Evolutionary conservation across 2,888 invertebrate species (phyloP), one percentile per base, ranked within the genome.

Genomic region (Zootermopsis nevadensis): DNA sequence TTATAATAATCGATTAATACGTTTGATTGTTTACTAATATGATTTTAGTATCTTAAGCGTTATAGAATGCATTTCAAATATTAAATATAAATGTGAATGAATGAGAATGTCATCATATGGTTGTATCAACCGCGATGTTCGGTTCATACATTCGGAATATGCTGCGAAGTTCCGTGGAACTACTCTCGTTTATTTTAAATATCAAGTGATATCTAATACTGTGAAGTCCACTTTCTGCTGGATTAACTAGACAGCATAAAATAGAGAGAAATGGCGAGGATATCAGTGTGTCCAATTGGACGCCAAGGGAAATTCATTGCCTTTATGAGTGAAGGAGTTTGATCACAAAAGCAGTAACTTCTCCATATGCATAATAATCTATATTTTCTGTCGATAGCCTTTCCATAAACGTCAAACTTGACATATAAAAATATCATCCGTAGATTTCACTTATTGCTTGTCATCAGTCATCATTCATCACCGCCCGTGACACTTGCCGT

Each of bases 381-480:
- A 35, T 72, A 35, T 69, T 69, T 30, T 69, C 67, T 69, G 69
- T 69, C 69, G 31, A 69, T 69, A 33, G 69, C 69, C 69, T 33
- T 33, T 33, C 69, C 10, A 69, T 69, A 69, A 69, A 69, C 69
- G 33, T 69, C 69, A 69, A 31, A 33, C 69, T 15, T 69, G 69
- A 33, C 31, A 69, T 33, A 69, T 69, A 69, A 69, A 69, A 69
- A 69, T 33, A 69, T 33, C 31, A 69, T 31, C 31, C 69, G 69
- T 69, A 69, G 69, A 69, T 69, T 69, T 69, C 69, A 69, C 69
- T 69, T 69, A 69, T 69, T 69, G 33, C 69, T 69, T 69, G 31
- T 55, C 82, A 82, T 82, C 82, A 82, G 53, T 77, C 82, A 82
- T 76, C 82, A 77, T 82, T 35, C 76, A 82, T 82, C 82, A 77